Percentiles rank a stretch among this genome's conserved stretches.
Conservation (phyloP, 1,140 invertebrate genomes). For the Popillia japonica region DNA sequence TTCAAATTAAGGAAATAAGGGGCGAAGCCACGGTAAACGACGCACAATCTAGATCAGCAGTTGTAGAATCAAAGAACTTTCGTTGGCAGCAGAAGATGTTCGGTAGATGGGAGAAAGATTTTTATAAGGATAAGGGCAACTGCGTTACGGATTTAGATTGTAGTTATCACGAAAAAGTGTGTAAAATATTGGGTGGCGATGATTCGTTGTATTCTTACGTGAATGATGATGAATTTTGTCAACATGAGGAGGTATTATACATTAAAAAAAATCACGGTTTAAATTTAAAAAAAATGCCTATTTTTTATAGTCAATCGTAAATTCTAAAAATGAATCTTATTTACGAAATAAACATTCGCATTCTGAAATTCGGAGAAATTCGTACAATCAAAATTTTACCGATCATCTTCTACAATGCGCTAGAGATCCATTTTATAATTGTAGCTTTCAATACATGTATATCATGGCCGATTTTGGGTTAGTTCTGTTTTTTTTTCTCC, state of each 20-base stretch:
- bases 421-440: slow-evolving; percentile 42
- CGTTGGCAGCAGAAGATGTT: slow-evolving; percentile 57
- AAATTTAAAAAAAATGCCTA: not conserved
- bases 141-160: slow-evolving; percentile 55
- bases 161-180: slow-evolving; percentile 50
- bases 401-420: slow-evolving; percentile 41
- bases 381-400: not conserved
- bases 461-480: slow-evolving; percentile 57
- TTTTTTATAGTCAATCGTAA: not conserved
- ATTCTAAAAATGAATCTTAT: not conserved
- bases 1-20: slow-evolving; percentile 44
- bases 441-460: slow-evolving; percentile 47
- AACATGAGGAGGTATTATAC: slow-evolving; percentile 20
- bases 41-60: slow-evolving; percentile 38
- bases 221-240: slow-evolving; percentile 48
- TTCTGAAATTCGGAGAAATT: not conserved
- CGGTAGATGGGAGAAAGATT: slow-evolving; percentile 51
- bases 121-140: slow-evolving; percentile 51
- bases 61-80: slow-evolving; percentile 47
- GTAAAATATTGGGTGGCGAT: slow-evolving; percentile 40
- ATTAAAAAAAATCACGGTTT: not conserved
- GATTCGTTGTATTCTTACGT: slow-evolving; percentile 51
- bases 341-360: not conserved
- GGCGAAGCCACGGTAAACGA: slow-evolving; percentile 10
- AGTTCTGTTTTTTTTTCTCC: not conserved